Evolutionary conservation across 2,888 invertebrate species (phyloP).

Genomic region (Microplitis deprimator): DNA sequence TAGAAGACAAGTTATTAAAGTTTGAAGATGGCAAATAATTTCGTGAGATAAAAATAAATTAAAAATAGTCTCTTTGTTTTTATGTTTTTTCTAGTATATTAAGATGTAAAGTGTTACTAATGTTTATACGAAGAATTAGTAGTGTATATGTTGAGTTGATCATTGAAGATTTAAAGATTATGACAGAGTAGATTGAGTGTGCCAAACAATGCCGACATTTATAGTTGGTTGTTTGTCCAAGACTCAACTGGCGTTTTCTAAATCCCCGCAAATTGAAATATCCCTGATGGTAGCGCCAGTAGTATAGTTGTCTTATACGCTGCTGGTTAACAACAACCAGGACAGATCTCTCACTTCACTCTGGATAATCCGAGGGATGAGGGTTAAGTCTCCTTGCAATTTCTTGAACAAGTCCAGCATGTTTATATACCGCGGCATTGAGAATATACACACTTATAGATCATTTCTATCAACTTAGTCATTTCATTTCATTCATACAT

Average conservation of each 20-base stretch:
- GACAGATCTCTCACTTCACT: conserved; percentile 62
- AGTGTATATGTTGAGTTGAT: conserved; percentile 5
- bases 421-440: conserved; percentile 41
- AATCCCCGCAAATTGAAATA: conserved; percentile 66
- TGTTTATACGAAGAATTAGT: neutral
- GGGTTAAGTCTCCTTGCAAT: conserved; percentile 52
- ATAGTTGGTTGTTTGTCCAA: conserved; percentile 37
- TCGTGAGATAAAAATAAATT: conserved; percentile 31
- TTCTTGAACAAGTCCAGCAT: conserved; percentile 53
- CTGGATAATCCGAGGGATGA: conserved; percentile 56
- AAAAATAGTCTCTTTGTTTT: neutral
- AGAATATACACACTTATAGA: neutral
- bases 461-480: neutral
- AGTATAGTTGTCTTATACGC: conserved; percentile 47
- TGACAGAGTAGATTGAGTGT: conserved; percentile 4
- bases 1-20: too few relatives aligned
- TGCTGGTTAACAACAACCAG: conserved; percentile 65
- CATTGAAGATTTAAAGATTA: conserved; percentile 1
- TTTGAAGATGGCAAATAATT: too few relatives aligned
- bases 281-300: conserved; percentile 51
- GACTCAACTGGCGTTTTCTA: conserved; percentile 50
- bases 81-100: neutral
- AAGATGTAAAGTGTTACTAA: neutral
- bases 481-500: conserved; percentile 1
- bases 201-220: conserved; percentile 11